Percentiles rank a stretch among this genome's conserved stretches.
Evolutionary conservation across 2,888 invertebrate genomes (phyloP).

Genomic region (Pseudoips prasinana): DNA sequence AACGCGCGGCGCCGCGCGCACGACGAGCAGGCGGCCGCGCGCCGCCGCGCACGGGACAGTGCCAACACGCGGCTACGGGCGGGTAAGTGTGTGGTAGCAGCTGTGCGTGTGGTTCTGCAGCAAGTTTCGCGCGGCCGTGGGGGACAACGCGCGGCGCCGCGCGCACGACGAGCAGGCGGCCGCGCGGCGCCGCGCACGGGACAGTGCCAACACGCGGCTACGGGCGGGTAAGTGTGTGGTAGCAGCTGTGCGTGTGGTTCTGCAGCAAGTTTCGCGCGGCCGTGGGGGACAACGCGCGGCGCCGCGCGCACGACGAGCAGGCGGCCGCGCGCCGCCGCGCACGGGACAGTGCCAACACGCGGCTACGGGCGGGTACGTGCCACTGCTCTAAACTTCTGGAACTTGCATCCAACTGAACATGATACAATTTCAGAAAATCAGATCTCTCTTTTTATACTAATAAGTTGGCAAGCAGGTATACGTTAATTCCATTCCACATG

Average conservation of each 20-base stretch:
- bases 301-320: conserved; percentile 92
- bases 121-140: conserved; percentile 91
- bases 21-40: conserved; percentile 92
- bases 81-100: no score
- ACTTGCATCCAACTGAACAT: no score
- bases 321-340: conserved; percentile 87
- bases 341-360: conserved; percentile 65
- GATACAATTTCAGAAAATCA: no score
- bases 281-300: conserved; percentile 91
- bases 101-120: conserved; percentile 91
- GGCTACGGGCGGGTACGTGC: conserved; percentile 46
- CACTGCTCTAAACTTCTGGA: no score
- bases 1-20: conserved; percentile 91
- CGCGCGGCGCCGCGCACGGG: conserved; percentile 85
- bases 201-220: conserved; percentile 42
- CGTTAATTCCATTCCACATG: no score
- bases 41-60: conserved; percentile 83
- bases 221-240: conserved; percentile 49
- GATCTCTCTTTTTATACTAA: no score
- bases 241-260: conserved; percentile 89
- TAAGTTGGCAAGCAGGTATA: no score
- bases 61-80: conserved; percentile 45
- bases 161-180: conserved; percentile 94
- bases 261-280: conserved; percentile 93
- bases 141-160: conserved; percentile 92